Evolutionary conservation across 2,888 invertebrate genomes (phyloP), one percentile per base, ranked within the genome.

Genomic region (Cetonia aurata): DNA sequence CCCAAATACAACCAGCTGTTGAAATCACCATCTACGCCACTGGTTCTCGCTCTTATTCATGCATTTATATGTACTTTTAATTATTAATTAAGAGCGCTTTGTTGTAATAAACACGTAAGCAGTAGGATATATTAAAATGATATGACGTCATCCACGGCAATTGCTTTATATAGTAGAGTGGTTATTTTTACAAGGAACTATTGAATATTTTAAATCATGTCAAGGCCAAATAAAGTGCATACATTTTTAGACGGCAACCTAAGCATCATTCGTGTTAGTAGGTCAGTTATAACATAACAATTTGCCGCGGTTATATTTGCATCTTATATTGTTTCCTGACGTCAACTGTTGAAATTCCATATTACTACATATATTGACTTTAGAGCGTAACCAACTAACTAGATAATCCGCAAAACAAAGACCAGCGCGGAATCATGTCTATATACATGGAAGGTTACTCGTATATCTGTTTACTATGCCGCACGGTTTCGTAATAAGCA

Each of bases 141-240:
- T 37, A 33, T 55, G 13, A n/a, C 55, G 33, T 55, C 13, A 33
- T 6, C 55, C 10, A 37, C 9, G 10, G 13, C 25, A 46, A 10
- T 17, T n/a, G 46, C 48, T 62, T 48, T 48, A 62, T 46, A 33
- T 10, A 48, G 59, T 12, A 62, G 44, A 44, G 4, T 9, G 3
- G 12, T 46, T 62, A 62, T 62, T 62, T 62, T 62, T 62, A 62
- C 62, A 46, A 25, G 25, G 48, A 6, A 62, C 13, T 62, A 48
- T 44, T 33, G 48, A 62, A 33, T 48, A 62, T 62, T 62, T 46
- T n/a, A 31, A 62, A 62, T 62, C 46, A 48, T 46, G 62, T 46
- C 62, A 62, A 62, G 62, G 62, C 48, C 46, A 62, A 17, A 9
- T 25, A 25, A 25, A 25, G 25, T 25, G 25, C 25, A 25, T 9